Evolutionary conservation across 2,888 invertebrate genomes (phyloP), one percentile per base, ranked within the genome.

Genomic region (Platynereis dumerilii): DNA sequence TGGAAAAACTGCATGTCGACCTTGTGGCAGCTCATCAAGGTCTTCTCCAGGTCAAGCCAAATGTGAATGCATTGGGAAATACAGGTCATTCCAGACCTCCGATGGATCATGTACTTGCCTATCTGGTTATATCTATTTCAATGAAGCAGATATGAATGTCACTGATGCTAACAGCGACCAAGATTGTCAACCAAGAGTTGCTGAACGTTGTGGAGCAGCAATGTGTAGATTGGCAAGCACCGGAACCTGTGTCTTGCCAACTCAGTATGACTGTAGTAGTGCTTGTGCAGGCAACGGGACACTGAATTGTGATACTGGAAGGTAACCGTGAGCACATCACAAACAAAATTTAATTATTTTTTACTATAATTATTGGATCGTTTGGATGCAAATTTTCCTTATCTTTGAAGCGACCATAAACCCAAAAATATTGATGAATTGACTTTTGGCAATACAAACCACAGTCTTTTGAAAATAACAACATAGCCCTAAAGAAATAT

Each of bases 121-220:
- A 57, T 64, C 72, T 24, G 80, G 79, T 12, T 81, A 78, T 67
- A 69, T 76, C 39, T 81, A 75, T 69, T 82, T 76, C 67, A 74
- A 82, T 66, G 76, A 78, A 44, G 69, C 72, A 0, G 77, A 78
- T 57, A 55, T 12, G 15, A 29, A 52, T 15, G 52, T 53, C 53
- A 39, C 64, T 1, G 69, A 70, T 48, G 62, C 59, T 17, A 60
- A 70, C 58, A 54, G 60, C 20, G 58, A 63, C 45, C 26, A 72
- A 28, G 76, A 81, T 65, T 82, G 81, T 65, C 81, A 82, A 69
- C 73, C 75, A 60, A 73, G 77, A 27, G 77, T 78, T 1, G 73
- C 75, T 45, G 42, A 52, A 7, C 64, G 76, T 7, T 82, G 82
- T 65, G 58, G 72, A 1, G 60, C 66, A 7, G 66, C 72, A n/a